Conservation (phyloP, 35 echinoderm and acorn worm species). For the Heliocidaris tuberculata region DNA sequence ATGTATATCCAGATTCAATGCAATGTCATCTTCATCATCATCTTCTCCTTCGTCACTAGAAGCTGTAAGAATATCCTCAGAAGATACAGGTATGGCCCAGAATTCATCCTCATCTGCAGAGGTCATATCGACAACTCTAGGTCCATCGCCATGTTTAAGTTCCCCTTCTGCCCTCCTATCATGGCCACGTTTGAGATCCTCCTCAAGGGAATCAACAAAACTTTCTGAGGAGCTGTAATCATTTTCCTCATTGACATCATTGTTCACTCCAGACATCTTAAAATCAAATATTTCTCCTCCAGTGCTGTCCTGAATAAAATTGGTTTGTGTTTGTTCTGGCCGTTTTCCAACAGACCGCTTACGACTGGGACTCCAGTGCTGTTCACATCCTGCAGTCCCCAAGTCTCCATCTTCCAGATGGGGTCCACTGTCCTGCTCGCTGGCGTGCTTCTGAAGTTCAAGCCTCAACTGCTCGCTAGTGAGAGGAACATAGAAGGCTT, state of each 20-base stretch:
- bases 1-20: neutral
- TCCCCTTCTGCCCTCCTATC: neutral
- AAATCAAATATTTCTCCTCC: neutral
- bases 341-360: neutral
- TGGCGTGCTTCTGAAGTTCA: slow-evolving; percentile 40
- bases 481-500: slow-evolving; percentile 56
- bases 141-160: slow-evolving; percentile 5
- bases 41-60: slow-evolving; percentile 26
- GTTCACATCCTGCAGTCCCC: neutral
- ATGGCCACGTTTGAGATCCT: neutral
- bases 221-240: neutral
- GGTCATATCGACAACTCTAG: slow-evolving; percentile 34
- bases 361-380: neutral
- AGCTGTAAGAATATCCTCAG: slow-evolving; percentile 24
- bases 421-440: neutral
- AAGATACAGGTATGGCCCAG: slow-evolving; percentile 43
- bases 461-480: slow-evolving; percentile 22
- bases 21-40: slow-evolving; percentile 29
- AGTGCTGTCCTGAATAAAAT: neutral
- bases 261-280: neutral
- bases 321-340: neutral
- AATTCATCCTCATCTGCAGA: slow-evolving; percentile 49
- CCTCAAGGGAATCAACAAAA: neutral
- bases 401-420: neutral
- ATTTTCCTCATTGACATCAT: neutral